Percentiles rank a stretch among this genome's conserved stretches.
phyloP scores from a whole-genome alignment of 2,113 vertebrate genomes.

The Oxygymnocypris stewartii region DNA sequence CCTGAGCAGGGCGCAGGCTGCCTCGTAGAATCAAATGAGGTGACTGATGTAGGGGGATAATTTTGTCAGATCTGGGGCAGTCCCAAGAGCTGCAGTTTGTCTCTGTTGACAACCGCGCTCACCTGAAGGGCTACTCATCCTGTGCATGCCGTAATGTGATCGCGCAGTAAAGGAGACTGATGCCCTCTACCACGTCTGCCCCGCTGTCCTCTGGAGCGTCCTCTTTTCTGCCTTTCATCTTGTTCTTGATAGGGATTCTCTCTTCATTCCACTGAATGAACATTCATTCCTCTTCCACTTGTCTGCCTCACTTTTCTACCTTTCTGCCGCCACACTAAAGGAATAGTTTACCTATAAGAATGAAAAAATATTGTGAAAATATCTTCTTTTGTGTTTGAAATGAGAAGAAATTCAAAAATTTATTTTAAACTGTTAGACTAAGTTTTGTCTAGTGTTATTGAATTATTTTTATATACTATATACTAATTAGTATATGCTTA shows the following conservation, averaged over 20 bases:
- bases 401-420: too few relatives aligned
- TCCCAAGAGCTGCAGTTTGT: conserved; percentile 92
- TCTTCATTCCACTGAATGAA: too few relatives aligned
- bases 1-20: conserved; percentile 71
- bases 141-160: conserved; percentile 67
- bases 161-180: conserved; percentile 57
- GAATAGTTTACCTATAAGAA: background rate
- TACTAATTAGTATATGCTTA: too few relatives aligned
- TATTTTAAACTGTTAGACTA: background rate
- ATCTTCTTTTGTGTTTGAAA: background rate
- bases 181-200: conserved; percentile 52
- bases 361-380: background rate
- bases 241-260: conserved; percentile 13
- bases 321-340: background rate
- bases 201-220: conserved; percentile 37
- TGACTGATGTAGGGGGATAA: conserved; percentile 77
- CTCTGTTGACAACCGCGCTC: conserved; percentile 89
- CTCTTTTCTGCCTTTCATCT: conserved; percentile 32
- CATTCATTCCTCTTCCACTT: background rate
- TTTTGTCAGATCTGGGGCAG: conserved; percentile 90
- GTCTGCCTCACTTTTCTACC: background rate
- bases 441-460: background rate
- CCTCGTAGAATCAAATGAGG: conserved; percentile 71
- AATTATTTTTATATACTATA: background rate
- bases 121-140: conserved; percentile 82